Conservation (phyloP, 2,888 invertebrate genomes). For the Rhagonycha lutea region DNA sequence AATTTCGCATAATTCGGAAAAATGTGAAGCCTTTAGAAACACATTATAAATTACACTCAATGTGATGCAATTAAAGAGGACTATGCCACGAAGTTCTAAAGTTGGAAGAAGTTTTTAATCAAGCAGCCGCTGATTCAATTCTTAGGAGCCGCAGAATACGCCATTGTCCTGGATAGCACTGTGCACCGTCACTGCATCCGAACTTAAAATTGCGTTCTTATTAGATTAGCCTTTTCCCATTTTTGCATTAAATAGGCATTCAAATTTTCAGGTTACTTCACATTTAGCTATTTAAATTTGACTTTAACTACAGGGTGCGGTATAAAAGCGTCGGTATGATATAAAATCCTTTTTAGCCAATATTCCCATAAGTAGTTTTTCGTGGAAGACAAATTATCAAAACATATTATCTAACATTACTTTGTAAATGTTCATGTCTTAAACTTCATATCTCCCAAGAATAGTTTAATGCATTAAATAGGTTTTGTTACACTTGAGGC, state of each 20-base stretch:
- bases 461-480: slow-evolving; percentile 40
- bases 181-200: slow-evolving; percentile 46
- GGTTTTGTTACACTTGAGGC: slow-evolving; percentile 42
- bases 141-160: slow-evolving; percentile 43
- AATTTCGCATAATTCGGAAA: background rate
- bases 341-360: no score
- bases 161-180: slow-evolving; percentile 47
- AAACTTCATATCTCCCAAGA: slow-evolving; percentile 37
- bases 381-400: background rate
- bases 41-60: slow-evolving; percentile 49
- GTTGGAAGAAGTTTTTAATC: slow-evolving; percentile 51
- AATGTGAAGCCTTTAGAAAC: slow-evolving; percentile 37
- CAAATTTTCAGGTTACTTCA: background rate
- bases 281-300: background rate
- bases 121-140: slow-evolving; percentile 52
- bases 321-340: background rate
- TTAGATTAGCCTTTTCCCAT: slow-evolving; percentile 45
- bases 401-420: slow-evolving; percentile 19
- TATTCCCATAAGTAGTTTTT: background rate
- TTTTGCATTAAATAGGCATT: slow-evolving; percentile 18
- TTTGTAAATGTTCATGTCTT: slow-evolving; percentile 35
- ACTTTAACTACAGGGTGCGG: background rate
- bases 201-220: slow-evolving; percentile 51
- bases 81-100: slow-evolving; percentile 48
- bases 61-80: slow-evolving; percentile 49